Base-by-base conservation (phyloP, 1,140 invertebrate species). In the Lucilia cuprina region DNA sequence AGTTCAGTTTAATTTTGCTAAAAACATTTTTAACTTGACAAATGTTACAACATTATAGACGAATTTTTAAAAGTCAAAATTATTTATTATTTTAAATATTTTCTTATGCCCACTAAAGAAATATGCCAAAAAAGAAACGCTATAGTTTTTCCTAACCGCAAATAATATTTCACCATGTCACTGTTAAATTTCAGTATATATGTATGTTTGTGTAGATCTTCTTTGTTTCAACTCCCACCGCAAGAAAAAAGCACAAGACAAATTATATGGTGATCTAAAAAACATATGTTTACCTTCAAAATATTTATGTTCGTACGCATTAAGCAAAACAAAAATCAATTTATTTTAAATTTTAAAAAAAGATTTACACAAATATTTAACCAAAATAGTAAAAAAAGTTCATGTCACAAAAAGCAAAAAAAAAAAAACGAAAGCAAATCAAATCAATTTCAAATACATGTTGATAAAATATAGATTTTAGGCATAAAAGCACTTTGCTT, bases 261-360 rank as follows among this genome's bases (percentile, higher is more conserved):
- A 80, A 80, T 80, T 49, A 80, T 80, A 80, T 80, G 77, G 41
- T 80, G 77, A 80, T 80, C 77, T 49, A 30, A 80, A 80, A 80
- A 80, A 80, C 77, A 80, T 80, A 49, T 80, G 77, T 80, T 80
- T 80, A 80, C 77, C 77, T 80, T 80, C 77, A 80, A 80, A 80
- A 80, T 80, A 80, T 80, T 49, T 80, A 10, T 80, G 77, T 80
- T 77, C 25, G 25, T 13, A 49, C 41, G 17, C 19, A 10, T 78
- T 41, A 47, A 41, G 41, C 19, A 12, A 47, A 70, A 70, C 75
- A 19, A 8, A 80, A 49, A 80, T 80, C 77, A 80, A 80, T 80
- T 49, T 80, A 80, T 80, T 80, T 78, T 50, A 80, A 80, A 80
- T 80, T 10, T 49, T 78, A 35, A 17, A n/a, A 47, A 80, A 80